Percentiles rank a stretch among this genome's conserved stretches.
Conservation (phyloP, 2,888 invertebrate species). For the Heteromyza rotundicornis region DNA sequence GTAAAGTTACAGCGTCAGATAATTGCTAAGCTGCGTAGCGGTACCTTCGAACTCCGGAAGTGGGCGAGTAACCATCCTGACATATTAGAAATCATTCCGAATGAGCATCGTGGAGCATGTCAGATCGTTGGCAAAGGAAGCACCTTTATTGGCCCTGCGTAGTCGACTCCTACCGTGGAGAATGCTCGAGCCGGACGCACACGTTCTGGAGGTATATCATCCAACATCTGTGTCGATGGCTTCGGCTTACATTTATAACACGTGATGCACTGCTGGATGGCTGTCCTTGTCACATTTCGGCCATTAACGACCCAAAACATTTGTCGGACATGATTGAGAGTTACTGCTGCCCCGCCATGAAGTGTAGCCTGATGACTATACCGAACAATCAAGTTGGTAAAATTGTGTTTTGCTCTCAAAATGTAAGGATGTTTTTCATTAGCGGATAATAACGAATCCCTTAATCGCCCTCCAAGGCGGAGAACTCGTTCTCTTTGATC, state of each 20-base stretch:
- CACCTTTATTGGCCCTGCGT: neutral
- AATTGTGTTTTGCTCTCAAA: conserved; percentile 13
- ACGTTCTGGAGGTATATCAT: conserved; percentile 9
- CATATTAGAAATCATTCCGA: conserved; percentile 11
- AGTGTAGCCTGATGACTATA: conserved; percentile 6
- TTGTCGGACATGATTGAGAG: conserved; percentile 1
- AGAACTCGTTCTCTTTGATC: conserved; percentile 9
- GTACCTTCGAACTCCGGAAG: no score
- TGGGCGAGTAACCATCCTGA: neutral
- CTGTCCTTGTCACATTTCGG: neutral
- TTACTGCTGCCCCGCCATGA: conserved; percentile 9
- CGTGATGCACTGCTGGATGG: conserved; percentile 10
- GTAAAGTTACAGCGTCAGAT: no score
- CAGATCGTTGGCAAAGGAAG: neutral
- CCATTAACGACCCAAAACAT: conserved; percentile 12
- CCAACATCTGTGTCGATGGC: conserved; percentile 10
- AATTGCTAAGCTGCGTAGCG: no score
- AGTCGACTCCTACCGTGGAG: conserved; percentile 10
- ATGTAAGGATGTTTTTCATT: conserved; percentile 17
- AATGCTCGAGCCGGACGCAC: conserved; percentile 11
- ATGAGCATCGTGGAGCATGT: neutral
- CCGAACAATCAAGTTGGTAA: conserved; percentile 5
- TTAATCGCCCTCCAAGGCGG: conserved; percentile 12
- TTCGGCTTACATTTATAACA: conserved; percentile 14
- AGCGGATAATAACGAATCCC: conserved; percentile 6